Conservation (phyloP, 2,797 vertebrate genomes). For the Apodemus agrarius region DNA sequence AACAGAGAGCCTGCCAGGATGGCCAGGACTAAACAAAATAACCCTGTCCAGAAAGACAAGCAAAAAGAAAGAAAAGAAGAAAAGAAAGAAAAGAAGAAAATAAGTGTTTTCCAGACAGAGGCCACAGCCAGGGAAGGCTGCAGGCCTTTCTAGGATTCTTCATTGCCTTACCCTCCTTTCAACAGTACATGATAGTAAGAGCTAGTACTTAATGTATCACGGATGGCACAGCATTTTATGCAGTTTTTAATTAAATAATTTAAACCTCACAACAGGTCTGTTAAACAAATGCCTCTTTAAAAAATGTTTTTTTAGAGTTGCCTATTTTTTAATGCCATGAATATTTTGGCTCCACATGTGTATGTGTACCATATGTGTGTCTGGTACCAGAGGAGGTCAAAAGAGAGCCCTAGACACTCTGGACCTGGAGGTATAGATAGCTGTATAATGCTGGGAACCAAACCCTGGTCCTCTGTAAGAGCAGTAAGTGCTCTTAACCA, state of each 20-base stretch:
- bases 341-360: not conserved
- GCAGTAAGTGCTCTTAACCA: not conserved
- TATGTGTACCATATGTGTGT: not conserved
- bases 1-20: not conserved
- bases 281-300: not conserved
- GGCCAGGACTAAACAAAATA: not conserved
- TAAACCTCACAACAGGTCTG: constrained; percentile 24
- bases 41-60: not conserved
- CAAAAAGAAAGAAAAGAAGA: not conserved
- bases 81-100: not conserved
- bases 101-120: not conserved
- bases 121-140: not conserved
- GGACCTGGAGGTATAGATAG: not conserved
- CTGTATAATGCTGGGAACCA: not conserved
- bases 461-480: too few species aligned
- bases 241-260: constrained; percentile 33
- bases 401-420: not conserved
- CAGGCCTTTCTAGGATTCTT: not conserved
- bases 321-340: not conserved
- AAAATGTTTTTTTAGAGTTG: not conserved
- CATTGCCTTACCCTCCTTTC: not conserved
- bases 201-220: constrained; percentile 33
- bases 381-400: not conserved
- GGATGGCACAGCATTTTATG: not conserved
- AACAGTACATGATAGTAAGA: not conserved